A percentile compares a stretch with the other conserved stretches of the same genome.
Conservation (phyloP, 1,140 invertebrate species). For the Pachyrhynchus sulphureomaculatus region DNA sequence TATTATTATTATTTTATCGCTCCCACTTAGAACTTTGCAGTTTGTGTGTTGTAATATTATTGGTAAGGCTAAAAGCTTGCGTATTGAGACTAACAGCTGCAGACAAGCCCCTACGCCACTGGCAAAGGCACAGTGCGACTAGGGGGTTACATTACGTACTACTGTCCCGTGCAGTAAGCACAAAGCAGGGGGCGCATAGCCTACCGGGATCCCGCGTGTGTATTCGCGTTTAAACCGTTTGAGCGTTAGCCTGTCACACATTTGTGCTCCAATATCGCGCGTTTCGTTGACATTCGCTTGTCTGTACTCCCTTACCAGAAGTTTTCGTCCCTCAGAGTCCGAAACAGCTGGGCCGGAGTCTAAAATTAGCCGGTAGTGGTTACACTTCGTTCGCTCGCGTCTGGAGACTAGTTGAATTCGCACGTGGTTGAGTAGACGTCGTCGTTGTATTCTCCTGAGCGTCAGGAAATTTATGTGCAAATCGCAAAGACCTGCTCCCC, state of each 20-base stretch:
- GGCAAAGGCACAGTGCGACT: conserved; percentile 10
- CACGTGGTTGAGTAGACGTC: conserved; percentile 18
- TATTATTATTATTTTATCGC: too few relatives aligned
- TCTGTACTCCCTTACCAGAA: conserved; percentile 15
- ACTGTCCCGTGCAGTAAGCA: conserved; percentile 27
- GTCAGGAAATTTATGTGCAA: conserved; percentile 42
- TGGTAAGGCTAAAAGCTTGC: conserved; percentile 7
- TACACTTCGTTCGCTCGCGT: conserved; percentile 25
- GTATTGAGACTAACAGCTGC: neutral
- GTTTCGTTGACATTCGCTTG: conserved; percentile 18
- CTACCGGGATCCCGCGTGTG: conserved; percentile 34
- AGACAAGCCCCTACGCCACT: conserved; percentile 15
- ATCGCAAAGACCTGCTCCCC: conserved; percentile 42
- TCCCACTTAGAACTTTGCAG: too few relatives aligned
- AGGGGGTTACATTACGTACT: conserved; percentile 30
- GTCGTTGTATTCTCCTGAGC: conserved; percentile 19
- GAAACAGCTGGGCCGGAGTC: conserved; percentile 38
- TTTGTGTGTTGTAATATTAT: neutral
- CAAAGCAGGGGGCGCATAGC: conserved; percentile 40
- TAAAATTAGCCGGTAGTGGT: conserved; percentile 38
- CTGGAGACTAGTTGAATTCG: conserved; percentile 28
- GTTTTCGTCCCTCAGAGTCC: conserved; percentile 15
- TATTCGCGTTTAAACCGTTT: conserved; percentile 38
- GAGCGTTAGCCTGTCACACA: conserved; percentile 29
- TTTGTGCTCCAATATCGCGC: conserved; percentile 30